Evolutionary conservation across 2,797 vertebrate genomes (phyloP).

Genomic region (Silurus lanzhouensis): DNA sequence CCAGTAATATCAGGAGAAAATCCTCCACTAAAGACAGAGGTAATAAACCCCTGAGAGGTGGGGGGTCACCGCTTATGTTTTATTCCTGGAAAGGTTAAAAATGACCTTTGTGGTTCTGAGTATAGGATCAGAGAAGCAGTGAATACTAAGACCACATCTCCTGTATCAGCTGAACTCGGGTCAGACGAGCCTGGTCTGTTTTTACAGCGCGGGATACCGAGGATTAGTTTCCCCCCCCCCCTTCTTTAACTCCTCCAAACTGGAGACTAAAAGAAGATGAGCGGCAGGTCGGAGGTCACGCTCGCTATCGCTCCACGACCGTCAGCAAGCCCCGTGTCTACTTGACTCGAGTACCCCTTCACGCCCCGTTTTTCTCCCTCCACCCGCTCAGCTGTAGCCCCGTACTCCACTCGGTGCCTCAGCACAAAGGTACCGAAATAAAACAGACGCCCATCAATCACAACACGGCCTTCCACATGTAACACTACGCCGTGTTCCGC

Average conservation of each 20-base stretch:
- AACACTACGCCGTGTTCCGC: slow-evolving; percentile 79
- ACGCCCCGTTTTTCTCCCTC: slow-evolving; percentile 6
- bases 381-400: slow-evolving; percentile 41
- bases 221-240: slow-evolving; percentile 60
- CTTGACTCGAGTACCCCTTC: slow-evolving; percentile 68
- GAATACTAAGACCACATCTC: slow-evolving; percentile 67
- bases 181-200: slow-evolving; percentile 47
- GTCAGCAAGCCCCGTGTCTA: slow-evolving; percentile 73
- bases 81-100: slow-evolving; percentile 80
- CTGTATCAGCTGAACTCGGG: slow-evolving; percentile 31
- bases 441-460: slow-evolving; percentile 79
- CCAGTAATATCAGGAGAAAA: slow-evolving; percentile 76
- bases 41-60: slow-evolving; percentile 48
- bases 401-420: slow-evolving; percentile 64
- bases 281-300: slow-evolving; percentile 67
- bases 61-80: slow-evolving; percentile 63
- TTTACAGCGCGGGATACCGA: slow-evolving; percentile 75
- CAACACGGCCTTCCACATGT: slow-evolving; percentile 67
- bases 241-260: slow-evolving; percentile 23
- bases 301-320: slow-evolving; percentile 74
- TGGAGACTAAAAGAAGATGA: slow-evolving; percentile 24
- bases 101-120: slow-evolving; percentile 73
- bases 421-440: slow-evolving; percentile 81
- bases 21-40: slow-evolving; percentile 66
- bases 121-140: slow-evolving; percentile 61